Evolutionary conservation across 1,140 invertebrate species (phyloP).

Genomic region (Diabrotica virgifera): DNA sequence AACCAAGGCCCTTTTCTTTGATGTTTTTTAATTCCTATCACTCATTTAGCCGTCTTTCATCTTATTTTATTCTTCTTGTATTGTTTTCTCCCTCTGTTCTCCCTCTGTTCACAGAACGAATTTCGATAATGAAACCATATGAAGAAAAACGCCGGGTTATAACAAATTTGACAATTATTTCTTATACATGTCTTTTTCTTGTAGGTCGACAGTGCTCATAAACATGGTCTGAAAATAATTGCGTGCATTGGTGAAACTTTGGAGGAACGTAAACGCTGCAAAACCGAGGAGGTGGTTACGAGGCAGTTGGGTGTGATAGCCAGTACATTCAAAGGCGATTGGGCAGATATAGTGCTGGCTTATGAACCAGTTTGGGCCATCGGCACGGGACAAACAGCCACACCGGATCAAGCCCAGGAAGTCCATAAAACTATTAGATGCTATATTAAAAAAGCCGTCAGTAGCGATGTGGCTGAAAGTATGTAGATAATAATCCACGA

Average conservation of each 20-base stretch:
- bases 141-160: too few species aligned
- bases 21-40: too few species aligned
- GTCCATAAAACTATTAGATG: constrained; percentile 82
- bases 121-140: too few species aligned
- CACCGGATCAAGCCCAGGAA: constrained; percentile 90
- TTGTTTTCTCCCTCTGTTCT: too few species aligned
- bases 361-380: constrained; percentile 99
- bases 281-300: constrained; percentile 94
- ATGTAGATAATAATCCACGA: constrained; percentile 45
- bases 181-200: too few species aligned
- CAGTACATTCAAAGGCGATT: constrained; percentile 77
- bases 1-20: too few species aligned
- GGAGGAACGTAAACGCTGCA: constrained; percentile 91
- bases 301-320: constrained; percentile 86
- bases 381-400: constrained; percentile 97
- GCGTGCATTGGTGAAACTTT: constrained; percentile 97
- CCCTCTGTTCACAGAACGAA: too few species aligned
- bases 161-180: too few species aligned
- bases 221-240: constrained; percentile 86
- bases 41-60: too few species aligned
- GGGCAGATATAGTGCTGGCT: constrained; percentile 86
- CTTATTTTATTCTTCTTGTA: too few species aligned
- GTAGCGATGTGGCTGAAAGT: constrained; percentile 67
- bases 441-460: constrained; percentile 83
- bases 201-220: constrained; percentile 75